Percentiles rank a stretch among this genome's conserved stretches.
phyloP scores from a whole-genome alignment of 2,797 vertebrate genomes.

The Natrix natrix region DNA sequence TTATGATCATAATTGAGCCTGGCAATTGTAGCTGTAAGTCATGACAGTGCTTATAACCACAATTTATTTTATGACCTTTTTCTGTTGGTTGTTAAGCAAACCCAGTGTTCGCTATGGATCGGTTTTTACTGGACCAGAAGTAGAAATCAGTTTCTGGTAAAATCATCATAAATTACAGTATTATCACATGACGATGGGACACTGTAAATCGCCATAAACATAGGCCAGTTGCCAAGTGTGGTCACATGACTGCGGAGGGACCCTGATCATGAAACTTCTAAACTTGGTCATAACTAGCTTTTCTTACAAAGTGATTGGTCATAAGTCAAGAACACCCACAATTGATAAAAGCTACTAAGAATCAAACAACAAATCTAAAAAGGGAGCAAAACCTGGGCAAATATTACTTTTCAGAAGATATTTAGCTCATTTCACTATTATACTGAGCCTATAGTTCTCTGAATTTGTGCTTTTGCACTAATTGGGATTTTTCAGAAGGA shows the following conservation, averaged over 20 bases:
- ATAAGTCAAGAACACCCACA: neutral
- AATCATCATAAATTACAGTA: neutral
- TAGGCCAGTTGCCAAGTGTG: neutral
- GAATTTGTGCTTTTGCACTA: constrained; percentile 37
- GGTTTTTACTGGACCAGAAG: neutral
- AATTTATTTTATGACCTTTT: neutral
- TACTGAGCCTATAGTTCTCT: neutral
- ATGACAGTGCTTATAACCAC: neutral
- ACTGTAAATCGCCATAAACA: neutral
- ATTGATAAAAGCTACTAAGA: neutral
- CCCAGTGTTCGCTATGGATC: neutral
- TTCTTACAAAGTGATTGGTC: neutral
- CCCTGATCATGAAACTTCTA: neutral
- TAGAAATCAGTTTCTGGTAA: neutral
- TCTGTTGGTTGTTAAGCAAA: neutral
- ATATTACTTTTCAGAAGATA: neutral
- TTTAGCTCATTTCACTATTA: neutral
- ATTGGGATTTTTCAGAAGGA: constrained; percentile 43
- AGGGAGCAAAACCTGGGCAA: neutral
- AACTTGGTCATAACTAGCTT: neutral
- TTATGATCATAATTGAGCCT: neutral
- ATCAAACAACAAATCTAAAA: neutral
- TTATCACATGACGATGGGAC: neutral
- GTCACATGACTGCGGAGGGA: neutral
- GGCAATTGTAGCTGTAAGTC: neutral